phyloP scores from a whole-genome alignment of 2,888 invertebrate species.

The Sympetrum striolatum region DNA sequence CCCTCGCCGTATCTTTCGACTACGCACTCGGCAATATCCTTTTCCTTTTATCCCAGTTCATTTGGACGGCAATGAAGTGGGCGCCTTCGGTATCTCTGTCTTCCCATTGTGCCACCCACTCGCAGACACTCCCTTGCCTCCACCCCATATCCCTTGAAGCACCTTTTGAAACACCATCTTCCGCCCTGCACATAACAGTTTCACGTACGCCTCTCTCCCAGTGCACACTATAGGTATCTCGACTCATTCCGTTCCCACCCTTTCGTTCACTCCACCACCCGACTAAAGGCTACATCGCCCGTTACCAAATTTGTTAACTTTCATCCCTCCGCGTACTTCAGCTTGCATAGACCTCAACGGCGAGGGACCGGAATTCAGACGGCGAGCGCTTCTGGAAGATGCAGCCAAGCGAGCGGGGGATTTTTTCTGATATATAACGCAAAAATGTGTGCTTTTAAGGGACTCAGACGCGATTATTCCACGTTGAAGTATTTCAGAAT shows the following conservation, averaged over 20 bases:
- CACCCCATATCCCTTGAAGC: neutral
- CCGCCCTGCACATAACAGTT: neutral
- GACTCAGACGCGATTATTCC: too few relatives aligned
- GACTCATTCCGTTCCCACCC: neutral
- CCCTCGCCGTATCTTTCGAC: neutral
- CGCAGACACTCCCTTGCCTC: neutral
- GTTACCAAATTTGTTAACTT: neutral
- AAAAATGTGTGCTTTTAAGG: too few relatives aligned
- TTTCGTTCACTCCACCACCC: neutral
- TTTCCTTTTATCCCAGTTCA: neutral
- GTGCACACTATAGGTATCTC: neutral
- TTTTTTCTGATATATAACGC: too few relatives aligned
- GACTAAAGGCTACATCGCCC: neutral
- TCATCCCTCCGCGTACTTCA: neutral
- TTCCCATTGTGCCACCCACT: neutral
- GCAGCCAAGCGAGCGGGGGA: too few relatives aligned
- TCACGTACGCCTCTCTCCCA: neutral
- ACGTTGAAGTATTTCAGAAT: too few relatives aligned
- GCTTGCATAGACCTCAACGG: neutral
- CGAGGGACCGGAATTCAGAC: too few relatives aligned
- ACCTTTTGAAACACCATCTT: neutral
- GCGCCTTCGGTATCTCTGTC: neutral
- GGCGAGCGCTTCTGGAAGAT: too few relatives aligned
- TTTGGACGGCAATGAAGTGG: neutral
- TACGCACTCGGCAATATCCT: neutral